Percentiles rank a stretch among this genome's conserved stretches.
phyloP scores from a whole-genome alignment of 2,113 vertebrate genomes.

The Neodontobutis hainanensis region DNA sequence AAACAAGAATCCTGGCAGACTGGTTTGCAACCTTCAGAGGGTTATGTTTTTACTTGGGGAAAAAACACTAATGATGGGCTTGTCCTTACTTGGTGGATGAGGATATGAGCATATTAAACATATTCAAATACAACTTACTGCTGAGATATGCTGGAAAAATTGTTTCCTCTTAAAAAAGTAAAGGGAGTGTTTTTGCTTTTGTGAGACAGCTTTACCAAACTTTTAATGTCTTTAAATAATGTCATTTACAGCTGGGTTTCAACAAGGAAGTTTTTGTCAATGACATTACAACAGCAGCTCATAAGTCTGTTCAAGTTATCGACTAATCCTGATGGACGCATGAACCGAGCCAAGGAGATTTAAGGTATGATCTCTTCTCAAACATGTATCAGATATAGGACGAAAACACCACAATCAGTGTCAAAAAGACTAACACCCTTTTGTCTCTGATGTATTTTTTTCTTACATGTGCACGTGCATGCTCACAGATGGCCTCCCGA shows the following conservation, averaged over 20 bases:
- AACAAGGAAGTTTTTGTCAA: conserved; percentile 78
- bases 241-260: conserved; percentile 82
- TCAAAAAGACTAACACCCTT: not conserved
- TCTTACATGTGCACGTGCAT: conserved; percentile 8
- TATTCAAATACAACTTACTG: not conserved
- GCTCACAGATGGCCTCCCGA: conserved; percentile 53
- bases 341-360: not conserved
- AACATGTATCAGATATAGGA: not conserved
- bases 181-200: not conserved
- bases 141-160: conserved; percentile 4
- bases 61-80: not conserved
- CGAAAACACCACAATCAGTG: not conserved
- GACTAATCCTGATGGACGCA: conserved; percentile 16
- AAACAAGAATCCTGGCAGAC: conserved; percentile 69
- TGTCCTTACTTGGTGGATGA: conserved; percentile 8
- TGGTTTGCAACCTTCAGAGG: conserved; percentile 42
- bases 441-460: not conserved
- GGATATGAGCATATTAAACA: not conserved
- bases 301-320: conserved; percentile 30
- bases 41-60: not conserved
- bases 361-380: conserved; percentile 21
- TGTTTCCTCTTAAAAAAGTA: not conserved
- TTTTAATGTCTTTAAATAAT: conserved; percentile 1
- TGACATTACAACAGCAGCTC: conserved; percentile 29
- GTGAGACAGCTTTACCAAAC: conserved; percentile 8